Evolutionary conservation across 2,113 vertebrate species (phyloP), one percentile per base, ranked within the genome.

Genomic region (Corythornis cristatus): DNA sequence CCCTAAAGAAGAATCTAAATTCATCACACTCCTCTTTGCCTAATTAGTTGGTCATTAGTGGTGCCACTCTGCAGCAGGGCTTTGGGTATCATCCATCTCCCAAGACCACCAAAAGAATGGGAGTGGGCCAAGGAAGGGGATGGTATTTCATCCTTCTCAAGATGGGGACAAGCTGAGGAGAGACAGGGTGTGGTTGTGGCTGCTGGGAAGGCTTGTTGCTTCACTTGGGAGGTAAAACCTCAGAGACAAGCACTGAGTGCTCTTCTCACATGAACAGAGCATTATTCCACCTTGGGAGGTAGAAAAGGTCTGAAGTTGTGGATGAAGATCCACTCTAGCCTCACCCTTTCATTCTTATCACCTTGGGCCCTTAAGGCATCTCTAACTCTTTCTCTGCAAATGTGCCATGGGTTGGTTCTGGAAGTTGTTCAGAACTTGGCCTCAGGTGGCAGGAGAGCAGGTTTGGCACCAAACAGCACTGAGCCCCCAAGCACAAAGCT

Each of bases 1-100:
- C 88, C 90, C 70, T 92, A 33, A 90, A 89, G 89, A 84, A 92
- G 83, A 84, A 37, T 84, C 83, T 54, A 42, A 74, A 89, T 79
- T 90, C 95, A 46, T 46, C 1, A 0, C 66, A 2, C 15, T 92
- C 57, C 31, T 93, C 89, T 73, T 45, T 48, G 53, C 70, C 80
- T 86, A 42, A 91, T 93, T 81, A 90, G 76, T 37, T 45, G 90
- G 86, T 88, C 86, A 53, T 45, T 81, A 2, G 2, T 7, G 2
- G n/a, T 19, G 43, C 18, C 61, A 64, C 25, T 1, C 57, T 75
- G 68, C 76, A 89, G 75, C 75, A n/a, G 19, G n/a, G 87, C 50
- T 79, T 50, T 20, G 45, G 46, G 45, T 11, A 15, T 8, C 6
- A 0, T 12, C 1, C 43, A 12, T n/a, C 64, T 61, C 54, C 26